These are phyloP conservation scores for Eudyptes chrysolophus DNA, from an alignment of 2,113 vertebrate species.

Conservation along the genomic window DNA sequence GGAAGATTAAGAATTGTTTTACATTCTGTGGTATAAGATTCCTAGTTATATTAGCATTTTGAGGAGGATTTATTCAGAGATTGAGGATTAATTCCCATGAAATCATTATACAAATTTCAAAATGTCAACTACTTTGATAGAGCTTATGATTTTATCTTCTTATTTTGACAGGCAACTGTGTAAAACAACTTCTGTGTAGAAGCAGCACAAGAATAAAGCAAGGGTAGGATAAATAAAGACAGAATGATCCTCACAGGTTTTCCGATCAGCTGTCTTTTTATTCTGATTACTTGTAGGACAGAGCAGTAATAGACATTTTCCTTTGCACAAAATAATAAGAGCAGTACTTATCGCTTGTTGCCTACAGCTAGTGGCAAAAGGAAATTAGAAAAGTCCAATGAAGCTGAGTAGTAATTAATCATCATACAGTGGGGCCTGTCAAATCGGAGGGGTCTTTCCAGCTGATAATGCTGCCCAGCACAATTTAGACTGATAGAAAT, in stretches of 20 bases:
- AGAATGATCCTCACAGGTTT: slow-evolving; percentile 61
- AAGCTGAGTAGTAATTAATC: slow-evolving; percentile 98
- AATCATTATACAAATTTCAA: slow-evolving; percentile 79
- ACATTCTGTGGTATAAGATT: slow-evolving; percentile 28
- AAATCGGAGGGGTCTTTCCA: slow-evolving; percentile 92
- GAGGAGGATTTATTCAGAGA: slow-evolving; percentile 68
- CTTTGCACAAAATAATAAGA: slow-evolving; percentile 95
- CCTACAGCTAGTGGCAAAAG: slow-evolving; percentile 91
- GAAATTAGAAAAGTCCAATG: slow-evolving; percentile 92
- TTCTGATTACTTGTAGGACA: slow-evolving; percentile 79
- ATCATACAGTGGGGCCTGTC: slow-evolving; percentile 95
- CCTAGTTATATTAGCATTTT: slow-evolving; percentile 70
- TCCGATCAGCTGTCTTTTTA: slow-evolving; percentile 75
- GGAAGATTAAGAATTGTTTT: slow-evolving; percentile 48
- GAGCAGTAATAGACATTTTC: slow-evolving; percentile 85
- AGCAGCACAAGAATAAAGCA: slow-evolving; percentile 42
- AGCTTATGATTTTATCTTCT: slow-evolving; percentile 80
- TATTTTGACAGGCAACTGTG: slow-evolving; percentile 77
- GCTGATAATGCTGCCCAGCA: slow-evolving; percentile 97
- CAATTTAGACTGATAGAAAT: slow-evolving; percentile 98
- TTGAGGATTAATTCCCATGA: slow-evolving; percentile 72
- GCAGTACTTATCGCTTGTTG: slow-evolving; percentile 91
- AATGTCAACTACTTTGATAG: slow-evolving; percentile 74
- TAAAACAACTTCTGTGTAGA: slow-evolving; percentile 66
- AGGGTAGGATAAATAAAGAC: slow-evolving; percentile 70